Conservation (phyloP, 1,140 invertebrate genomes). For the Calephelis nemesis region DNA sequence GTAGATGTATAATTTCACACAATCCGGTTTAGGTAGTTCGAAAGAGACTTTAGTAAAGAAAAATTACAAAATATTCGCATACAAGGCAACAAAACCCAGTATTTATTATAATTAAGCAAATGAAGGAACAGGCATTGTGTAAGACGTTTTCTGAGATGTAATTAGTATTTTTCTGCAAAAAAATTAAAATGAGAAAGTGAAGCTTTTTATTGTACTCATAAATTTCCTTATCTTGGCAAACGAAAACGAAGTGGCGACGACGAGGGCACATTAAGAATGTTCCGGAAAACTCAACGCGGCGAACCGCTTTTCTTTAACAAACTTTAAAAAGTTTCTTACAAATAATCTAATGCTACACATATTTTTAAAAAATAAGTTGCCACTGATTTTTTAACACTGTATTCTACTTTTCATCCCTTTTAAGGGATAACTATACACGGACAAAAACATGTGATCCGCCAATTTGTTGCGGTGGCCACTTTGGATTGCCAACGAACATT, state of each 20-base stretch:
- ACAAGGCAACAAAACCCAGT: neutral
- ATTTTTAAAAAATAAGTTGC: too few species aligned
- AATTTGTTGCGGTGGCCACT: too few species aligned
- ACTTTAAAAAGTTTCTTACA: constrained; percentile 1
- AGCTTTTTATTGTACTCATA: constrained; percentile 21
- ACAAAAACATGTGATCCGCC: too few species aligned
- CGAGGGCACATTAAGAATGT: constrained; percentile 21
- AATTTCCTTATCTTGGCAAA: constrained; percentile 24
- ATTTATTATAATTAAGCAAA: constrained; percentile 13
- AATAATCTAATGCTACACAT: neutral
- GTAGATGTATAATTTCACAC: too few species aligned
- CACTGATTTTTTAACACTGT: too few species aligned
- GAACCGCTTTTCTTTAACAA: neutral
- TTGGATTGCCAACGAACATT: too few species aligned
- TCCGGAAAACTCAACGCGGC: constrained; percentile 8
- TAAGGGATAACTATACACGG: neutral
- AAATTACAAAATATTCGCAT: neutral
- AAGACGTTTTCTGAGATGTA: constrained; percentile 15
- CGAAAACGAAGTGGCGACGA: constrained; percentile 23
- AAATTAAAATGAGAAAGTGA: constrained; percentile 11
- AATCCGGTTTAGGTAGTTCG: too few species aligned
- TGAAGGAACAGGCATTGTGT: neutral
- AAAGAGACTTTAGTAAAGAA: neutral
- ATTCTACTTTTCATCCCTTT: too few species aligned
- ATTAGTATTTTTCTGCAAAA: constrained; percentile 22